These are phyloP conservation scores for Haliclona indistincta DNA, from an alignment of 37 sponge, comb jelly and placozoan species.

Conservation along the genomic window DNA sequence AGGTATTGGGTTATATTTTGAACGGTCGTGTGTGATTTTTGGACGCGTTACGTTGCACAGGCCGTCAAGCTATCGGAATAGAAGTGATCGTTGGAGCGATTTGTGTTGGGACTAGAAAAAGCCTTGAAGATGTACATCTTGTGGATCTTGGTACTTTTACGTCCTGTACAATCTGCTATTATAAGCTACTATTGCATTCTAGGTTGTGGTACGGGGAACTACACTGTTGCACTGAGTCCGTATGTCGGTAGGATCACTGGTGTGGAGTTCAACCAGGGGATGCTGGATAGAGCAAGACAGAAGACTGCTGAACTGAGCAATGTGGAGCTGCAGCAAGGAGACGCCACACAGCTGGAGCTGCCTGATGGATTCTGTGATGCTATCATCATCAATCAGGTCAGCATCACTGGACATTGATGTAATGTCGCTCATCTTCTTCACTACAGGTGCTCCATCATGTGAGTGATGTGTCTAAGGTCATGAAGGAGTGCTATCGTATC, in stretches of 20 bases:
- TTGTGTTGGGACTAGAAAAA: background rate
- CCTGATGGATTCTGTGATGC: constrained; percentile 30
- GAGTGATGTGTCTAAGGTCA: background rate
- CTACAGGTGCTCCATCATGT: constrained; percentile 13
- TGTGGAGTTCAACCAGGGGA: background rate
- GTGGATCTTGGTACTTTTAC: constrained; percentile 18
- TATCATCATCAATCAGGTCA: constrained; percentile 8
- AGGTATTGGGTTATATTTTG: no score
- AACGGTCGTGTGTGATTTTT: background rate
- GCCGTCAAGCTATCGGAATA: constrained; percentile 17
- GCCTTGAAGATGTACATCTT: constrained; percentile 12
- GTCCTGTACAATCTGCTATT: background rate
- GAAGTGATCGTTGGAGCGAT: constrained; percentile 30
- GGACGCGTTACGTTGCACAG: background rate
- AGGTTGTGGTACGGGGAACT: background rate
- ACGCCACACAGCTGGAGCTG: constrained; percentile 1
- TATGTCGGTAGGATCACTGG: background rate
- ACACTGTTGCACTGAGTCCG: background rate
- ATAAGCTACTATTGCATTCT: background rate
- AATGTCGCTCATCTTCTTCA: no score
- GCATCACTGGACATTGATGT: no score
- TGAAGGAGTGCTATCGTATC: constrained; percentile 4
- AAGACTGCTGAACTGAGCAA: constrained; percentile 1
- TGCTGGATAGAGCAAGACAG: background rate
- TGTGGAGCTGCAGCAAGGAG: constrained; percentile 15